phyloP scores from a whole-genome alignment of 2,797 vertebrate species.

The Sarcophilus harrisii region DNA sequence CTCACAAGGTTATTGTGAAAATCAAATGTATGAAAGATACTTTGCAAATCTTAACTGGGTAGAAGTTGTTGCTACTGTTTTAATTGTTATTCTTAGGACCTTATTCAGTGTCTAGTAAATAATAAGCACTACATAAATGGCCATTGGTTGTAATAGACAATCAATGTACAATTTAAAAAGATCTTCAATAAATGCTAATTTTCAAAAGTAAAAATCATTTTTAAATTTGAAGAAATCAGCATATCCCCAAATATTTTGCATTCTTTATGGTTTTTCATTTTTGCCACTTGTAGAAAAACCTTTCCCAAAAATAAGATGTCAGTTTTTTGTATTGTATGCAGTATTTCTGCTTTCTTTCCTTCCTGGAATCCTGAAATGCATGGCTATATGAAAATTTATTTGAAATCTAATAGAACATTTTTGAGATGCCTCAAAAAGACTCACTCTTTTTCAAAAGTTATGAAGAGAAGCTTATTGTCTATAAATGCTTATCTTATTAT shows the following conservation, averaged over 20 bases:
- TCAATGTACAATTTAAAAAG: not conserved
- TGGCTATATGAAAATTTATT: conserved; percentile 49
- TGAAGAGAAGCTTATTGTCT: conserved; percentile 23
- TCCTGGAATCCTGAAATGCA: conserved; percentile 37
- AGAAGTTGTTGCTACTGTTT: not conserved
- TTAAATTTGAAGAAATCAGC: conserved; percentile 2
- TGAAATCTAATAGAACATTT: conserved; percentile 33
- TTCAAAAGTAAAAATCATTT: conserved; percentile 3
- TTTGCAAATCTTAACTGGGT: not conserved
- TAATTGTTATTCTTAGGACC: not conserved
- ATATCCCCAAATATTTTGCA: conserved; percentile 42
- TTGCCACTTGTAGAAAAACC: conserved; percentile 1
- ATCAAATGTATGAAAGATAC: not conserved
- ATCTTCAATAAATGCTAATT: conserved; percentile 29
- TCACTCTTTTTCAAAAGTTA: conserved; percentile 16
- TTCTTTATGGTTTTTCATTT: conserved; percentile 28
- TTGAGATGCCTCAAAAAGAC: not conserved
- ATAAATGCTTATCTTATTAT: not conserved
- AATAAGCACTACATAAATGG: not conserved
- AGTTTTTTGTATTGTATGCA: conserved; percentile 13
- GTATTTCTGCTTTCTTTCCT: not conserved
- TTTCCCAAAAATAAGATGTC: conserved; percentile 2
- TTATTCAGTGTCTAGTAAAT: not conserved
- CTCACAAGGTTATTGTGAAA: not conserved
- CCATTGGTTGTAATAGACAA: not conserved